phyloP scores from a whole-genome alignment of 2,888 invertebrate species.

The Conchocele bisecta region DNA sequence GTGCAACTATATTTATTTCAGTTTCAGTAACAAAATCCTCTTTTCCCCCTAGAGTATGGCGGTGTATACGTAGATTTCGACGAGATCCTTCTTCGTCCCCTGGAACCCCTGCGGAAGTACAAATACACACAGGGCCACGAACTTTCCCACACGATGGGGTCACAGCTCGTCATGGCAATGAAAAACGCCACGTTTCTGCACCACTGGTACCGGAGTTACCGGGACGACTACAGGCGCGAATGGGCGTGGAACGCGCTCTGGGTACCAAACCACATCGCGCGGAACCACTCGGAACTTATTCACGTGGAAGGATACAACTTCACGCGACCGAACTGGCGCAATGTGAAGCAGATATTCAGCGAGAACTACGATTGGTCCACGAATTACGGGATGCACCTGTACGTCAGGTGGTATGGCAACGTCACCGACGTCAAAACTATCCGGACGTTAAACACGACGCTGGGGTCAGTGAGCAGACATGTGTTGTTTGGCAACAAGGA shows the following conservation, averaged over 20 bases:
- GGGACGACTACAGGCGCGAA: conserved; percentile 22
- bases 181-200: conserved; percentile 49
- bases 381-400: conserved; percentile 55
- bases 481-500: conserved; percentile 53
- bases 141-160: conserved; percentile 33
- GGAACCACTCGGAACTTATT: conserved; percentile 41
- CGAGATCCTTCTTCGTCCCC: conserved; percentile 39
- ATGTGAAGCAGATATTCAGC: conserved; percentile 32
- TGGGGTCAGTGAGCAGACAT: conserved; percentile 49
- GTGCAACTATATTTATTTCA: too few species aligned
- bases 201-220: conserved; percentile 44
- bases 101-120: conserved; percentile 36
- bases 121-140: conserved; percentile 48
- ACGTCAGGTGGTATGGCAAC: conserved; percentile 36
- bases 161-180: conserved; percentile 46
- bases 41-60: conserved; percentile 44
- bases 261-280: conserved; percentile 36
- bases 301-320: conserved; percentile 54
- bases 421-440: conserved; percentile 30
- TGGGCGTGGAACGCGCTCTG: conserved; percentile 47
- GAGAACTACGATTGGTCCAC: conserved; percentile 50
- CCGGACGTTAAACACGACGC: conserved; percentile 49
- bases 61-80: conserved; percentile 53
- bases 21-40: too few species aligned
- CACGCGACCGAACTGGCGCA: conserved; percentile 47